Percentiles rank a stretch among this genome's conserved stretches.
phyloP scores from a whole-genome alignment of 2,113 vertebrate genomes.

The Coptodon rendalli region DNA sequence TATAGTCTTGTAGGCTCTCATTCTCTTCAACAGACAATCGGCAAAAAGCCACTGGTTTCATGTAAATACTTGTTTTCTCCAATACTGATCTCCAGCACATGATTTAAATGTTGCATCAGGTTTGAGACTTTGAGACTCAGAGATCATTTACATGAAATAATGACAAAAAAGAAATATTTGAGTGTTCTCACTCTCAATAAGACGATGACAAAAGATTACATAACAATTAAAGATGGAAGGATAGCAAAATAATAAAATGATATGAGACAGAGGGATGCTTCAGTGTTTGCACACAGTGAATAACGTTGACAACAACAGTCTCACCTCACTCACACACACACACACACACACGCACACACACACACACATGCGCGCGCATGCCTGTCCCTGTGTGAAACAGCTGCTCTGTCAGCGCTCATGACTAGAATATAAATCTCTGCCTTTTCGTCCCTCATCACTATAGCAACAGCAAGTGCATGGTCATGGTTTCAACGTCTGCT shows the following conservation, averaged over 20 bases:
- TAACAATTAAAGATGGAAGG: not conserved
- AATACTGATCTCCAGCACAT: not conserved
- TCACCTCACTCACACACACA: not conserved
- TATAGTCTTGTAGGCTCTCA: not conserved
- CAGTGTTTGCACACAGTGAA: not conserved
- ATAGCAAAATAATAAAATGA: not conserved
- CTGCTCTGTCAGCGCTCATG: constrained; percentile 53
- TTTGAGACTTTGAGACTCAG: not conserved
- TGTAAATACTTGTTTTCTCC: not conserved
- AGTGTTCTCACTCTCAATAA: not conserved
- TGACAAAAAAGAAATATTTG: not conserved
- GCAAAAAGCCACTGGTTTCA: not conserved
- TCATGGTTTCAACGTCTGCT: constrained; percentile 56
- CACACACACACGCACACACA: not conserved
- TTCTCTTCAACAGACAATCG: not conserved
- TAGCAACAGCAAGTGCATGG: constrained; percentile 63
- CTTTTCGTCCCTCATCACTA: constrained; percentile 46
- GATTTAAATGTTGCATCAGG: not conserved
- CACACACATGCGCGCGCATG: not conserved
- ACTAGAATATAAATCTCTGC: constrained; percentile 60
- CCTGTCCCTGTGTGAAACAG: constrained; percentile 9
- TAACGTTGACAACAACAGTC: not conserved
- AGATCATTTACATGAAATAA: not conserved
- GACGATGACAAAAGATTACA: not conserved
- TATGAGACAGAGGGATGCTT: not conserved